Conservation (phyloP, 2,888 invertebrate genomes). For the Xestia rhomboidea region DNA sequence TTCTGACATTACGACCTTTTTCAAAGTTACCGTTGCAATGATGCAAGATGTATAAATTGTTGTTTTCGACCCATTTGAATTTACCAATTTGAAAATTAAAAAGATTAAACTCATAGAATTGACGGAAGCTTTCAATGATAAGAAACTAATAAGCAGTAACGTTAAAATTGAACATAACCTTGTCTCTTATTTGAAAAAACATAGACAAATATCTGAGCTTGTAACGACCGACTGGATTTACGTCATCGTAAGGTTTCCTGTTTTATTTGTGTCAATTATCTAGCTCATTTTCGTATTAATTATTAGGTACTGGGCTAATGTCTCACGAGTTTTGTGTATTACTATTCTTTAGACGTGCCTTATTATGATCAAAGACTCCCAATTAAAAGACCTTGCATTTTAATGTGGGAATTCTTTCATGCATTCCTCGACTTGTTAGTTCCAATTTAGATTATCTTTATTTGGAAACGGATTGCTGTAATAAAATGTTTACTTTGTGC, state of each 20-base stretch:
- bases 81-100: conserved; percentile 1
- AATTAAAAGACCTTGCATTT: conserved; percentile 80
- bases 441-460: conserved; percentile 82
- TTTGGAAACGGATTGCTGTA: conserved; percentile 75
- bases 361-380: conserved; percentile 65
- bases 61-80: not conserved
- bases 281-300: conserved; percentile 64
- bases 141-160: conserved; percentile 22
- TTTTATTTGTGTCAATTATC: conserved; percentile 66
- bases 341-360: conserved; percentile 61
- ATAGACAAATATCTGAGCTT: conserved; percentile 43
- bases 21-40: not conserved
- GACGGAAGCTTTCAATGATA: conserved; percentile 45
- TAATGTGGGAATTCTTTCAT: conserved; percentile 85
- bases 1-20: not conserved
- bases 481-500: conserved; percentile 74
- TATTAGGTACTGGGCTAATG: conserved; percentile 56
- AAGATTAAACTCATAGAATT: not conserved
- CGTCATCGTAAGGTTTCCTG: conserved; percentile 61
- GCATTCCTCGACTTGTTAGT: conserved; percentile 76
- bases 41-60: not conserved
- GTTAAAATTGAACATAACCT: conserved; percentile 51
- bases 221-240: conserved; percentile 51
- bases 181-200: conserved; percentile 48
- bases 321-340: conserved; percentile 65